Percentiles rank a stretch among this genome's conserved stretches.
phyloP scores from a whole-genome alignment of 2,888 invertebrate species.

The Caenorhabditis sulstoni region DNA sequence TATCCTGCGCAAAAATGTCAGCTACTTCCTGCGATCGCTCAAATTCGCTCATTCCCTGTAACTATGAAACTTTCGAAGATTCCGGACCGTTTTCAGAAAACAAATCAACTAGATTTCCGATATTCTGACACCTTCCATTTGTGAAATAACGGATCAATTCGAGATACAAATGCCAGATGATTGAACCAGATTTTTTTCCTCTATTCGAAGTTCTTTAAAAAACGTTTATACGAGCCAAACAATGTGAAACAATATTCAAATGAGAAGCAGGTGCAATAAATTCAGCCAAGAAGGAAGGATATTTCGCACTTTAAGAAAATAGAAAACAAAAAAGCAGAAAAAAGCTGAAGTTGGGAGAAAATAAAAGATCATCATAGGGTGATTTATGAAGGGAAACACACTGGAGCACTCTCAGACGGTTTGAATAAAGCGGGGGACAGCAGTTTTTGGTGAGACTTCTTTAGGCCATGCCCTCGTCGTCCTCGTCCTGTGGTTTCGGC shows the following conservation, averaged over 20 bases:
- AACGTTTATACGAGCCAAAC: conserved; percentile 18
- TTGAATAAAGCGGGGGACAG: conserved; percentile 16
- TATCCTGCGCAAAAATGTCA: conserved; percentile 66
- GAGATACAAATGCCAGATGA: too few relatives aligned
- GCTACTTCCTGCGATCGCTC: conserved; percentile 61
- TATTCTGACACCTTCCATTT: too few relatives aligned
- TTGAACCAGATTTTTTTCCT: background rate
- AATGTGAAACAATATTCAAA: conserved; percentile 26
- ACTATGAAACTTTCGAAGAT: too few relatives aligned
- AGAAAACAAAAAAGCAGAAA: conserved; percentile 2
- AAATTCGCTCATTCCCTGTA: conserved; percentile 30
- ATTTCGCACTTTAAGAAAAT: background rate
- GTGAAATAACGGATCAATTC: too few relatives aligned
- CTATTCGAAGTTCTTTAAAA: background rate
- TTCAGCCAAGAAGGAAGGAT: background rate
- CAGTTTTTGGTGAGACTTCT: background rate
- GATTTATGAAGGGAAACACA: conserved; percentile 12
- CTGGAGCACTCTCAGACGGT: conserved; percentile 15
- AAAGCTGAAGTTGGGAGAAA: conserved; percentile 18
- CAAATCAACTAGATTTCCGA: too few relatives aligned
- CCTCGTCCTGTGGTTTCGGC: conserved; percentile 81
- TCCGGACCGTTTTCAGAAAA: too few relatives aligned
- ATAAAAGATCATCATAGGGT: conserved; percentile 17
- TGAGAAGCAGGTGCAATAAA: conserved; percentile 25
- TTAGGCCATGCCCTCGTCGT: conserved; percentile 82